Percentiles rank a stretch among this genome's conserved stretches.
Evolutionary conservation across 2,797 vertebrate species (phyloP).

Genomic region (Meda fulgida): DNA sequence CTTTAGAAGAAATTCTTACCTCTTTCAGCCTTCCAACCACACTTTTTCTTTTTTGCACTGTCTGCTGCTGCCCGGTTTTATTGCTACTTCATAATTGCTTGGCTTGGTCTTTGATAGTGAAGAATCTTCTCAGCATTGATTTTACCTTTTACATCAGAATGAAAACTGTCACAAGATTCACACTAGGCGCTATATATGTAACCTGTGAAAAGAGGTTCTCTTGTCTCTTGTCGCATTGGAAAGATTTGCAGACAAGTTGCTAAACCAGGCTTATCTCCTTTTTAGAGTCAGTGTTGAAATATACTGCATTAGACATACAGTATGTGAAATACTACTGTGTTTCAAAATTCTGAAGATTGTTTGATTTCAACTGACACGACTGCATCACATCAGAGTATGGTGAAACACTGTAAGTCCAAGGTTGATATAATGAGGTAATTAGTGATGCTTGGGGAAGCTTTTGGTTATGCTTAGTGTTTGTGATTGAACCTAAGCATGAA

Average conservation of each 20-base stretch:
- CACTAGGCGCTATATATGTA: constrained; percentile 60
- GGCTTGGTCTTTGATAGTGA: constrained; percentile 50
- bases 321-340: background rate
- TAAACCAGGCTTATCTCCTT: constrained; percentile 48
- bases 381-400: background rate
- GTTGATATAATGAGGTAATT: background rate
- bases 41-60: constrained; percentile 7
- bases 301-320: background rate
- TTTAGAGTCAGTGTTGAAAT: constrained; percentile 10
- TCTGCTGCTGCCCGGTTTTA: constrained; percentile 50
- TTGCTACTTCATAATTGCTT: constrained; percentile 57
- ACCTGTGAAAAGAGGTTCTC: constrained; percentile 56
- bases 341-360: constrained; percentile 5
- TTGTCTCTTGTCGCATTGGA: constrained; percentile 51
- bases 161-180: constrained; percentile 55
- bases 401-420: background rate
- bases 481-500: background rate
- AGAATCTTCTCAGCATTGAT: constrained; percentile 45
- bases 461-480: background rate
- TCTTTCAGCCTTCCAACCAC: constrained; percentile 30
- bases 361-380: background rate
- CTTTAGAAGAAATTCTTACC: constrained; percentile 34
- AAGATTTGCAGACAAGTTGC: constrained; percentile 50
- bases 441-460: background rate
- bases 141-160: constrained; percentile 46